Conservation (phyloP, 2,888 invertebrate species). For the Calliopum simillimum region DNA sequence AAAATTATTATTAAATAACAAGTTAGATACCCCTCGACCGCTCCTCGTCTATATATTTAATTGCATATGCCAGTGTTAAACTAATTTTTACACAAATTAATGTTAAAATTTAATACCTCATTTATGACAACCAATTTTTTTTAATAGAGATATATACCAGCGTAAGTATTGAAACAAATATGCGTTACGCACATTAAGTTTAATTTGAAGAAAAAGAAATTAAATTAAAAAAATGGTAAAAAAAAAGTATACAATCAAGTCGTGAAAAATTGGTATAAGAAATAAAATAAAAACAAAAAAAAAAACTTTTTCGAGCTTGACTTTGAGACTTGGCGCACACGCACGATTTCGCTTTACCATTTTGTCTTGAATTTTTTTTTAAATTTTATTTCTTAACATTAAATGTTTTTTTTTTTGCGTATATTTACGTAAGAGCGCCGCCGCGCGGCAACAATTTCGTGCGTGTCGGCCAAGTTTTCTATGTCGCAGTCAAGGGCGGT, state of each 20-base stretch:
- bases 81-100: too few relatives aligned
- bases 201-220: background rate
- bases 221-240: background rate
- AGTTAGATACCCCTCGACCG: too few relatives aligned
- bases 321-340: constrained; percentile 15
- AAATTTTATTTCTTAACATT: background rate
- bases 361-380: too few relatives aligned
- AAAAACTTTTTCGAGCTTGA: background rate
- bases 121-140: too few relatives aligned
- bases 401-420: constrained; percentile 11
- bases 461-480: background rate
- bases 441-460: background rate
- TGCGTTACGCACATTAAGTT: background rate
- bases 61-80: too few relatives aligned
- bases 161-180: too few relatives aligned
- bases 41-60: too few relatives aligned
- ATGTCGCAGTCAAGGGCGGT: constrained; percentile 10
- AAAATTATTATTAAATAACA: too few relatives aligned
- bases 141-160: too few relatives aligned
- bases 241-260: background rate
- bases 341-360: too few relatives aligned
- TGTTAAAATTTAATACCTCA: too few relatives aligned
- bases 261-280: too few relatives aligned
- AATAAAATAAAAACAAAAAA: background rate
- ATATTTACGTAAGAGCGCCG: constrained; percentile 16